A percentile compares a stretch with the other conserved stretches of the same genome.
phyloP scores from a whole-genome alignment of 2,888 invertebrate genomes.

The Limnephilus rhombicus region DNA sequence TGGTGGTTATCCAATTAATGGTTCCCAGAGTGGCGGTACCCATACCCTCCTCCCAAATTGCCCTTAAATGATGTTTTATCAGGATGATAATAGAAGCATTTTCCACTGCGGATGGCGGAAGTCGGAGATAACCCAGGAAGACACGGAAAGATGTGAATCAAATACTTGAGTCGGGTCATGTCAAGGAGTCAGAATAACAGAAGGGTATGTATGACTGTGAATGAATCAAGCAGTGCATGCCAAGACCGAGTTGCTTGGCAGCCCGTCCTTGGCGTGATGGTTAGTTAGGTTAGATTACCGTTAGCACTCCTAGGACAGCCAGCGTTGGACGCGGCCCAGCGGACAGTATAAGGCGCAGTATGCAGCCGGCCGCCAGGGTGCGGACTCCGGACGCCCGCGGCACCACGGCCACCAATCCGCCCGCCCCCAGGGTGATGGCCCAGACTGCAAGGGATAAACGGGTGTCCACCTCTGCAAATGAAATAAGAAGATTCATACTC shows the following conservation, averaged over 20 bases:
- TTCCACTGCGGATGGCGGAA: background rate
- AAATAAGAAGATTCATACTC: background rate
- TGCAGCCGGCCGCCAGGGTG: conserved; percentile 87
- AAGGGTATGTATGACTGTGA: no score
- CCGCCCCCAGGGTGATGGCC: conserved; percentile 86
- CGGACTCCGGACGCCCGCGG: conserved; percentile 89
- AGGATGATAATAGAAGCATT: background rate
- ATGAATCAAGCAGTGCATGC: no score
- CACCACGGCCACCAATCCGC: conserved; percentile 86
- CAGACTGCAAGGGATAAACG: conserved; percentile 93
- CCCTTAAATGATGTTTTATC: background rate
- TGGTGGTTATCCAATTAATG: no score
- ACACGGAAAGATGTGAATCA: no score
- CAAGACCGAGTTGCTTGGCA: background rate
- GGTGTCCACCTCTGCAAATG: conserved; percentile 83
- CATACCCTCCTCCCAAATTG: no score
- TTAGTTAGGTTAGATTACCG: conserved; percentile 76
- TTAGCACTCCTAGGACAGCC: conserved; percentile 90
- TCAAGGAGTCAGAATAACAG: no score
- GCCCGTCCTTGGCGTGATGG: conserved; percentile 15
- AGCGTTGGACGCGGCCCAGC: conserved; percentile 95
- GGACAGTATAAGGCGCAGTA: conserved; percentile 92
- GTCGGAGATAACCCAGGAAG: no score
- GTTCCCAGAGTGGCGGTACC: no score
- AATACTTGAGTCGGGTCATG: no score